These are phyloP conservation scores for Pipistrellus pipistrellus DNA, from an alignment of 2,797 vertebrate species.

Conservation along the genomic window DNA sequence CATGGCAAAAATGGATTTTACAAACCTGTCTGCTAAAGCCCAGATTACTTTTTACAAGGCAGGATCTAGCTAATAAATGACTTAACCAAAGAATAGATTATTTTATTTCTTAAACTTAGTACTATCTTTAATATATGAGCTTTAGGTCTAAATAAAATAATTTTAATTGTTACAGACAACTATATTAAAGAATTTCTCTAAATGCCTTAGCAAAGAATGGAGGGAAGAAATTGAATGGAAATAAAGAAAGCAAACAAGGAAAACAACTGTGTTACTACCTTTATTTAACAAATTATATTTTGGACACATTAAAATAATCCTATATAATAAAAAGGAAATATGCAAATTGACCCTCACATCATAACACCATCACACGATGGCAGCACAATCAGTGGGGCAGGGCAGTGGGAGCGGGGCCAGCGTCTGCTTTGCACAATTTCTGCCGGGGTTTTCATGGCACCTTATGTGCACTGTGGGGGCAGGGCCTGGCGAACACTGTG, in stretches of 20 bases:
- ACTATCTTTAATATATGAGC: conserved; percentile 21
- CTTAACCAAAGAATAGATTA: not conserved
- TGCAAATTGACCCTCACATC: too few relatives aligned
- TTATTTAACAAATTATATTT: conserved; percentile 41
- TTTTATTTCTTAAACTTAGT: not conserved
- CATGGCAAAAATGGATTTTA: conserved; percentile 36
- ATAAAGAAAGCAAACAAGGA: not conserved
- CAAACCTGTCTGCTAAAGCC: not conserved
- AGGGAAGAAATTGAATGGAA: not conserved
- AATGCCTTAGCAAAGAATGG: conserved; percentile 45
- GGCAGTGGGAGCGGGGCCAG: too few relatives aligned
- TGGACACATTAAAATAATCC: not conserved
- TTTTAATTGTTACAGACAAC: not conserved
- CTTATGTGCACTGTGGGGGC: too few relatives aligned
- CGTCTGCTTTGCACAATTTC: too few relatives aligned
- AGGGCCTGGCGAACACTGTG: too few relatives aligned
- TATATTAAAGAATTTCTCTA: not conserved
- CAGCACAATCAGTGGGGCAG: too few relatives aligned
- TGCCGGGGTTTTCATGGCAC: too few relatives aligned
- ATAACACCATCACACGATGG: too few relatives aligned
- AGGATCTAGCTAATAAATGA: conserved; percentile 46
- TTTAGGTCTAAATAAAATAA: conserved; percentile 43
- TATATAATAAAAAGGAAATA: too few relatives aligned
- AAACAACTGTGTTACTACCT: not conserved
- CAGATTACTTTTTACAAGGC: conserved; percentile 21